Conservation (phyloP, 2,888 invertebrate species). For the Tubulanus polymorphus region DNA sequence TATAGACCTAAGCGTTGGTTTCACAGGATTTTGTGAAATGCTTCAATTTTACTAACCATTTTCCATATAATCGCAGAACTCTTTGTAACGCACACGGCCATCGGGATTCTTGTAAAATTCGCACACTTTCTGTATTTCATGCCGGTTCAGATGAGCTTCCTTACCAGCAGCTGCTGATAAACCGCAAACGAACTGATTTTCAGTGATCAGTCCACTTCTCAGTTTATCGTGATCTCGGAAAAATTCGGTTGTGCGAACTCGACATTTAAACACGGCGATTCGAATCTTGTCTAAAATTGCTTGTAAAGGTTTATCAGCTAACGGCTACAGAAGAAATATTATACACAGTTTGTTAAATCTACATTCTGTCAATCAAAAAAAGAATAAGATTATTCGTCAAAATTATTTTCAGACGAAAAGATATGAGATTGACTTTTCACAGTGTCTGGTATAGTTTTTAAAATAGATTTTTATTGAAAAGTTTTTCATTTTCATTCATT, state of each 20-base stretch:
- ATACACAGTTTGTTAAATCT: no score
- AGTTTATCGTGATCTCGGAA: constrained; percentile 52
- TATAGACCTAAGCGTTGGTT: background rate
- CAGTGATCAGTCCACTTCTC: constrained; percentile 49
- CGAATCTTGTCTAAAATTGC: constrained; percentile 49
- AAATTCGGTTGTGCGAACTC: constrained; percentile 50
- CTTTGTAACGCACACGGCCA: constrained; percentile 48
- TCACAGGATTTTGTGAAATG: background rate
- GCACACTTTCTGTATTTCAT: constrained; percentile 48
- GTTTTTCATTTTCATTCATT: no score
- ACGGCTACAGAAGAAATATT: constrained; percentile 26
- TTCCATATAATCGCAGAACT: constrained; percentile 52
- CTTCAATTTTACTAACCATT: constrained; percentile 39
- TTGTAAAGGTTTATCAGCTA: constrained; percentile 43
- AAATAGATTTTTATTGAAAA: no score
- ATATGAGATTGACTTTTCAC: no score
- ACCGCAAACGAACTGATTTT: constrained; percentile 52
- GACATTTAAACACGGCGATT: constrained; percentile 48
- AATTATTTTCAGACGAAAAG: no score
- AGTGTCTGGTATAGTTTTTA: no score
- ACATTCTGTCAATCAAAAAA: no score
- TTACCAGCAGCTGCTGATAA: constrained; percentile 49
- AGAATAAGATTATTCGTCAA: no score
- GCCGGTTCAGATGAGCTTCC: constrained; percentile 46
- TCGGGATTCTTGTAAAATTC: constrained; percentile 48